phyloP scores from a whole-genome alignment of 2,113 vertebrate species.

The Ardeotis arabs region DNA sequence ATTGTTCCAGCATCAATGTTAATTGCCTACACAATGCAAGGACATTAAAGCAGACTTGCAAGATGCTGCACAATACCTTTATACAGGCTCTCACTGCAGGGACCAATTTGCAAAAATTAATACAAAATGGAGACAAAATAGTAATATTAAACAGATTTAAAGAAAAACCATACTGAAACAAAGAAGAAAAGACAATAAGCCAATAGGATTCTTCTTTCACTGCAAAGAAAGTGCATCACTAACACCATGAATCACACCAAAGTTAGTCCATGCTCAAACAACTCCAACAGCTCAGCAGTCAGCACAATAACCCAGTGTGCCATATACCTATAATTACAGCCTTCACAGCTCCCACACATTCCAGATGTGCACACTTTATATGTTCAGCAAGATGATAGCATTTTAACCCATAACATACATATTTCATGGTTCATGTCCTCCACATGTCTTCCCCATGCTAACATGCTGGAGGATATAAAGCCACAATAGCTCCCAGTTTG shows the following conservation, averaged over 20 bases:
- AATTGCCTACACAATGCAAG: conserved; percentile 18
- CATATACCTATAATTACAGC: background rate
- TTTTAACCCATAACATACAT: background rate
- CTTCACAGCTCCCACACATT: background rate
- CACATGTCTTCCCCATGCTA: accelerated
- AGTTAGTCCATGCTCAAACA: background rate
- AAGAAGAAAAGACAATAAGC: background rate
- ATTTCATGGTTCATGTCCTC: accelerated
- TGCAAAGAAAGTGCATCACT: background rate
- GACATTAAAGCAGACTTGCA: conserved; percentile 40
- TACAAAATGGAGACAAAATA: conserved; percentile 25
- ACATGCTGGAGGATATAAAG: background rate
- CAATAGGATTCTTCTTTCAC: background rate
- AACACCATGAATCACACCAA: background rate
- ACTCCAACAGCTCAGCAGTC: background rate
- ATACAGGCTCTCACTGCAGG: background rate
- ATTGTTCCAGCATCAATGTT: conserved; percentile 36
- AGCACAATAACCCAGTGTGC: background rate
- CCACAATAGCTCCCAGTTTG: background rate
- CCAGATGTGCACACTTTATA: background rate
- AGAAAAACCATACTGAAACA: background rate
- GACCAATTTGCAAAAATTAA: conserved; percentile 39
- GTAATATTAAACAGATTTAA: background rate
- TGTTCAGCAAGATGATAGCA: accelerated
- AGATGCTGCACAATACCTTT: conserved; percentile 11